Evolutionary conservation across 2,888 invertebrate species (phyloP), one percentile per base, ranked within the genome.

Genomic region (Apamea crenata): DNA sequence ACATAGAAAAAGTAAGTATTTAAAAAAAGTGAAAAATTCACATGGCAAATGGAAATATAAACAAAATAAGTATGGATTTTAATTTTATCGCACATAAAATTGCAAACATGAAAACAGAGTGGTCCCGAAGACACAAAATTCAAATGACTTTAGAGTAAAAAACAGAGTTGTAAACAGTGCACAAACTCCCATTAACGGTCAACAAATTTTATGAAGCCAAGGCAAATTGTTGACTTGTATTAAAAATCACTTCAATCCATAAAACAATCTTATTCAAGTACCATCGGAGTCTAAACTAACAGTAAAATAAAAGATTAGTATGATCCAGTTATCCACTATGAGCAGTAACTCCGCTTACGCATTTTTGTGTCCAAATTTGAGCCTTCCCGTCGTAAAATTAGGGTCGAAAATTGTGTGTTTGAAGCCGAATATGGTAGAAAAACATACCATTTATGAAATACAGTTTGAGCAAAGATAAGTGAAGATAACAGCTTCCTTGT

Each of bases 231-330:
- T 32, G 32, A 50, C 40, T 36, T 40, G 21, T 40, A 32, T 16
- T 25, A 47, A 73, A 84, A 86, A 77, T 68, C 53, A 73, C 47
- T 53, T 47, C n/a, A 56, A 63, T 16, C 66, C 36, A 65, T 61
- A 40, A 66, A 78, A 86, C 61, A 73, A 69, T 69, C 66, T 18
- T 44, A 71, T 59, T 65, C 56, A 74, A 75, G 68, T 40, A 82
- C 36, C 40, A 82, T 63, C 73, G 53, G 53, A 70, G 72, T 74
- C 61, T 32, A 77, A 74, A 77, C 47, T 87, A 88, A 88, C 88
- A 80, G 87, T 88, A 88, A 83, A 85, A 78, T 77, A 77, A 87
- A 83, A 88, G 67, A 88, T 87, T 84, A 74, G 70, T 87, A 84
- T 87, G 85, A 82, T 89, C 88, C 63, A 89, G 81, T 89, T 82